A percentile compares a stretch with the other conserved stretches of the same genome.
Conservation (phyloP, 1,140 invertebrate genomes). For the Callitettix versicolor region DNA sequence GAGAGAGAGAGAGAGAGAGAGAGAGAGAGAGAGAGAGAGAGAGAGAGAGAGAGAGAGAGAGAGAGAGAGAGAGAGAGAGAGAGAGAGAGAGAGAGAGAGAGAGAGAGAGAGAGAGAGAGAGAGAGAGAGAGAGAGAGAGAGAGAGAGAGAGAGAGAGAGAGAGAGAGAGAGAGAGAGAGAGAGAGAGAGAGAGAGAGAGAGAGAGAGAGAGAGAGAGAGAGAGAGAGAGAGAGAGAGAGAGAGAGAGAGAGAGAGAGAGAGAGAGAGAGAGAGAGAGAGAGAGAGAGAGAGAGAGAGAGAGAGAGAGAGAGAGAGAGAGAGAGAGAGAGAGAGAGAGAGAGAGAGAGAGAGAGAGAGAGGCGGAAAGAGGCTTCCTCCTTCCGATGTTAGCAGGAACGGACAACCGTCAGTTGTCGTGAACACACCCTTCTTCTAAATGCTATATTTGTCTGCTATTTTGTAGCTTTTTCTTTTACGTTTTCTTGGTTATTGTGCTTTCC, state of each 20-base stretch:
- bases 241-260: neutral
- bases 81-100: neutral
- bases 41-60: neutral
- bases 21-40: neutral
- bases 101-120: slow-evolving; percentile 5
- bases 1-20: slow-evolving; percentile 1
- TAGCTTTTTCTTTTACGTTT: too few species aligned
- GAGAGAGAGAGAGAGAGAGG: too few species aligned
- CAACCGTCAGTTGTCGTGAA: too few species aligned
- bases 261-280: neutral
- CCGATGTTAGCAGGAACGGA: too few species aligned
- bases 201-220: neutral
- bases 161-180: neutral
- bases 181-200: neutral
- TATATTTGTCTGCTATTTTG: too few species aligned
- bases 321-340: too few species aligned
- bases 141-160: neutral
- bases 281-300: neutral
- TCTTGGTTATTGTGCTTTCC: too few species aligned
- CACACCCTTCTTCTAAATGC: too few species aligned
- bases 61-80: slow-evolving; percentile 2
- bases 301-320: neutral
- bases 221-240: neutral
- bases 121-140: neutral
- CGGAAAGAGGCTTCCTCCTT: neutral